These are phyloP conservation scores for Gallinago undulata DNA, from an alignment of 2,113 vertebrate genomes.

Conservation along the genomic window DNA sequence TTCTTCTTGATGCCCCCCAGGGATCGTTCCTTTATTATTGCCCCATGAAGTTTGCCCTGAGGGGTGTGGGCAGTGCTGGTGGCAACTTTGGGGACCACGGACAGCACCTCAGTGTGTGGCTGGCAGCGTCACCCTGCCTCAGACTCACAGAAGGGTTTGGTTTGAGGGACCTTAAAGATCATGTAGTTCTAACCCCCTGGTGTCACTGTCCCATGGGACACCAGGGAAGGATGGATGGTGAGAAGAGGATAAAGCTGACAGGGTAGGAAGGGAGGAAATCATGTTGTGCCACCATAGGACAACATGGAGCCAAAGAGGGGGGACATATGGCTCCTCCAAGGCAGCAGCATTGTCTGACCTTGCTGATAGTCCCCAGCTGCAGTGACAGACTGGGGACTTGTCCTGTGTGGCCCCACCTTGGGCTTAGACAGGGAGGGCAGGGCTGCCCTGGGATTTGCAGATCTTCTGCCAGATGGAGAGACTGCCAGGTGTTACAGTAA, in stretches of 20 bases:
- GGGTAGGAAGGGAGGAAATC: not conserved
- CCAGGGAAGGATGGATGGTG: not conserved
- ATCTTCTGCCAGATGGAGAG: not conserved
- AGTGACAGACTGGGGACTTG: not conserved
- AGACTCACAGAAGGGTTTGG: not conserved
- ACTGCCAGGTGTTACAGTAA: not conserved
- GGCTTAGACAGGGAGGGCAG: not conserved
- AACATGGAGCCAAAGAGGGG: not conserved
- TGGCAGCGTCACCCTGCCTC: not conserved
- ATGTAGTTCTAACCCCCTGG: not conserved
- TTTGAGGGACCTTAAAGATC: not conserved
- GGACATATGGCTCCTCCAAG: fast-evolving
- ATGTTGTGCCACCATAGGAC: not conserved
- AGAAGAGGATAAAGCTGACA: not conserved
- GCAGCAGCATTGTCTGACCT: not conserved
- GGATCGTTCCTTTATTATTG: not conserved
- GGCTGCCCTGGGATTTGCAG: not conserved
- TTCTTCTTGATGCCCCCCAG: not conserved
- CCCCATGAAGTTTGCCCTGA: too few relatives aligned
- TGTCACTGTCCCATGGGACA: too few relatives aligned
- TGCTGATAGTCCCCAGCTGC: not conserved
- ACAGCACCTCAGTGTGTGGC: not conserved
- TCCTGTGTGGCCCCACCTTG: fast-evolving
- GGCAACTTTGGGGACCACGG: not conserved
- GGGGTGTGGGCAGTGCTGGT: not conserved